phyloP scores from a whole-genome alignment of 2,113 vertebrate species.

The Nothobranchius furzeri region DNA sequence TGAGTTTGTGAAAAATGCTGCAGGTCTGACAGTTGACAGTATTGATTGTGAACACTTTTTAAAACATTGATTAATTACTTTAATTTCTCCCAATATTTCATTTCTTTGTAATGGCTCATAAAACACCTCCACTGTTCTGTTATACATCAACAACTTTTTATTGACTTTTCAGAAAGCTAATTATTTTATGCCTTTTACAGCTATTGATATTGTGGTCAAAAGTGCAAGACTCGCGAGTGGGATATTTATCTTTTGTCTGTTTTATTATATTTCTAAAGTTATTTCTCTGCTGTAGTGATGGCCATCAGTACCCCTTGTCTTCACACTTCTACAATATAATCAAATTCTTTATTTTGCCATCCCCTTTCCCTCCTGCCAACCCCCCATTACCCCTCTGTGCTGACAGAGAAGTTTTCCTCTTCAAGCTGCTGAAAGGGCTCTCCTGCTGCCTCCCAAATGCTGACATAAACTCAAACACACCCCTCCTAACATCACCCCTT shows the following conservation, averaged over 20 bases:
- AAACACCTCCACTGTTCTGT: neutral
- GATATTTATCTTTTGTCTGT: too few relatives aligned
- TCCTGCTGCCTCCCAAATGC: conserved; percentile 52
- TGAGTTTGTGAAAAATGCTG: neutral
- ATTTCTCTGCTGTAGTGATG: conserved; percentile 9
- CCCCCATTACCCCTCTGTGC: conserved; percentile 69
- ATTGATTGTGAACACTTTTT: neutral
- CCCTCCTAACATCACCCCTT: conserved; percentile 13
- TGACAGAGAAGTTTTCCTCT: conserved; percentile 65
- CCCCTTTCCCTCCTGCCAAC: conserved; percentile 42
- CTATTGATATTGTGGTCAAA: neutral
- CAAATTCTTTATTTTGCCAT: conserved; percentile 24
- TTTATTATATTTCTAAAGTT: neutral
- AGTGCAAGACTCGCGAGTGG: neutral
- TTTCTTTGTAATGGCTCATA: neutral
- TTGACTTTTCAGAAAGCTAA: neutral
- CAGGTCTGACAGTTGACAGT: neutral
- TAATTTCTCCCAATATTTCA: neutral
- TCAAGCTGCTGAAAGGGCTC: conserved; percentile 43
- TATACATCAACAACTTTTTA: conserved; percentile 1
- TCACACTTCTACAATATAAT: conserved; percentile 25
- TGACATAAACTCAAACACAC: conserved; percentile 58
- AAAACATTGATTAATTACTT: conserved; percentile 1
- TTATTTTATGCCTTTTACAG: neutral
- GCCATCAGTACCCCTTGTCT: conserved; percentile 26